Base-by-base conservation (phyloP, 2,888 invertebrate genomes). In the Odontocerum albicorne region DNA sequence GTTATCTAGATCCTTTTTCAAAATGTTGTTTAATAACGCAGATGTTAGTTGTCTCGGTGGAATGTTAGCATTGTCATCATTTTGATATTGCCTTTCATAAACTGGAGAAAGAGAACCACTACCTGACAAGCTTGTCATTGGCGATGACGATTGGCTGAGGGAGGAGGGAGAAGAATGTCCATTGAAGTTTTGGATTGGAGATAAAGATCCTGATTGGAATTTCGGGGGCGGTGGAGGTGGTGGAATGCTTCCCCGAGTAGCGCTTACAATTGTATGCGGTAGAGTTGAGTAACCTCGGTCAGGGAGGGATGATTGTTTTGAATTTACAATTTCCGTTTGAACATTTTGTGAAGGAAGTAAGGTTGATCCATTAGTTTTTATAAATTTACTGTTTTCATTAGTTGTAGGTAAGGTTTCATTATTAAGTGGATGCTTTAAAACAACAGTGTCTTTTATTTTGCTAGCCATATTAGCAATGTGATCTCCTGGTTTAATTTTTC, bases 381-480 rank as follows among this genome's bases (percentile, higher is more conserved):
- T 10, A 10, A 19, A 19, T 50, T 50, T 40, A 4, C n/a, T 4
- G 15, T 42, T 42, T 8, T 43, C 21, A 42, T 33, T 42, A 15
- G 22, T 12, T 4, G 35, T 42, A 22, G 49, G 27, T 8, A 31
- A n/a, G 13, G 42, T 22, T 10, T 55, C 32, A 42, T 72, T 65
- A 66, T 77, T 77, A 7, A 77, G 62, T 38, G 78, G 78, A 64
- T 78, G 78, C 63, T 77, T 78, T 22, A 76, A 74, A 1, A 78
- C 76, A 36, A 78, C 73, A n/a, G 78, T 78, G 55, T 78, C 77
- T 66, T 78, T 77, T 61, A 78, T 78, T 69, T 72, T 75, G 55
- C 74, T 74, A 43, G 78, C 78, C 77, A 77, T 78, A 12, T 72
- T 73, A 64, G 77, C 76, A 62, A 78, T 77, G 61, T 77, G 77